Evolutionary conservation across 2,113 vertebrate genomes (phyloP).

Genomic region (Nothoprocta perdicaria): DNA sequence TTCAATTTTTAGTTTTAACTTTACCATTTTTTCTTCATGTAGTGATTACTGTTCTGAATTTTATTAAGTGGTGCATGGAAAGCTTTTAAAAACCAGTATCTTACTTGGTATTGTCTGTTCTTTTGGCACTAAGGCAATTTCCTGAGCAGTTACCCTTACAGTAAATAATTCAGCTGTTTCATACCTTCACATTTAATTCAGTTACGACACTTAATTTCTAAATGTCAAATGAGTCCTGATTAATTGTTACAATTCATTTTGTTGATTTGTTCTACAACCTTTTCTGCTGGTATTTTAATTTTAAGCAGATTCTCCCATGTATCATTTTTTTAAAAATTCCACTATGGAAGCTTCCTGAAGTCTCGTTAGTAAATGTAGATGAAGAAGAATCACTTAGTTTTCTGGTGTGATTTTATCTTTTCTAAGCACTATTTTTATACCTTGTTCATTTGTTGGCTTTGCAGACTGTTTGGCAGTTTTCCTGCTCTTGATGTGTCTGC

Average conservation of each 20-base stretch:
- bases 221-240: not conserved
- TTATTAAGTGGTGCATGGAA: not conserved
- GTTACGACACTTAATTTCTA: not conserved
- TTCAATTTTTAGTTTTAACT: not conserved
- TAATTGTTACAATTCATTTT: not conserved
- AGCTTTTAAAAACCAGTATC: not conserved
- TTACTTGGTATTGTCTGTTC: not conserved
- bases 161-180: not conserved
- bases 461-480: constrained; percentile 45
- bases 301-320: not conserved
- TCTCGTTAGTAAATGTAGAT: not conserved
- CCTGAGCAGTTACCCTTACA: not conserved
- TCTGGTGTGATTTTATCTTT: constrained; percentile 46
- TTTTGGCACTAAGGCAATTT: not conserved
- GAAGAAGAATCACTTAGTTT: constrained; percentile 9
- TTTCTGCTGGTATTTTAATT: not conserved
- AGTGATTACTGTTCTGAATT: not conserved
- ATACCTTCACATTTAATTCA: not conserved
- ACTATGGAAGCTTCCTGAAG: not conserved
- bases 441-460: constrained; percentile 37
- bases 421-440: constrained; percentile 50
- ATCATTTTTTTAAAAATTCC: not conserved
- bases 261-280: not conserved
- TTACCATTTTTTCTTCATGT: not conserved
- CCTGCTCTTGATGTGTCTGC: constrained; percentile 40